Conservation (phyloP, 2,888 invertebrate species). For the Pocota personata region DNA sequence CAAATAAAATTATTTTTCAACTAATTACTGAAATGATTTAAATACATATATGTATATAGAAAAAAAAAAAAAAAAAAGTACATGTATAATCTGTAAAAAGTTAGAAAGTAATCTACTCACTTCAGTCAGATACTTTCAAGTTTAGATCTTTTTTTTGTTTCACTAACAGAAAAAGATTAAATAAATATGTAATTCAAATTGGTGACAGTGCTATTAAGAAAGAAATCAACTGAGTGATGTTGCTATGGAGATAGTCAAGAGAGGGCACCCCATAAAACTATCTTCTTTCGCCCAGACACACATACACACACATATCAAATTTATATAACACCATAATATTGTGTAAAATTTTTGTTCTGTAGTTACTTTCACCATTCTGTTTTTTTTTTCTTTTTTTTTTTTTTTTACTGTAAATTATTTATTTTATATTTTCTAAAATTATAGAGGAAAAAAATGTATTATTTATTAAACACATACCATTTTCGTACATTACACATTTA, state of each 20-base stretch:
- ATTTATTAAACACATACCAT: slow-evolving; percentile 55
- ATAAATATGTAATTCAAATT: slow-evolving; percentile 8
- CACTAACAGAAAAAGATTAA: not conserved
- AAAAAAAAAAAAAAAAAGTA: not conserved
- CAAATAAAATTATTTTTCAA: not conserved
- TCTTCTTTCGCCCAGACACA: slow-evolving; percentile 28
- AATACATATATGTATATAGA: too few relatives aligned
- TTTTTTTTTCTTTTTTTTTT: slow-evolving; percentile 1
- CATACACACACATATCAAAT: slow-evolving; percentile 48
- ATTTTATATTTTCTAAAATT: slow-evolving; percentile 44
- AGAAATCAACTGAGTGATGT: slow-evolving; percentile 37
- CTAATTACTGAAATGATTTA: slow-evolving; percentile 19
- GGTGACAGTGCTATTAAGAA: slow-evolving; percentile 55
- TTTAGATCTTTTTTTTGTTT: slow-evolving; percentile 5
- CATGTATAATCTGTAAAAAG: slow-evolving; percentile 35
- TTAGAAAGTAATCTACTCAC: slow-evolving; percentile 11
- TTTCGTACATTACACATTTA: slow-evolving; percentile 47
- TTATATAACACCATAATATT: slow-evolving; percentile 28
- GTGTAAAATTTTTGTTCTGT: slow-evolving; percentile 42
- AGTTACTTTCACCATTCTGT: slow-evolving; percentile 43
- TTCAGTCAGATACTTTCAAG: slow-evolving; percentile 12
- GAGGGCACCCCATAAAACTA: not conserved
- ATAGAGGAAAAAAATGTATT: slow-evolving; percentile 44
- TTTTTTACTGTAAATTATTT: slow-evolving; percentile 50
- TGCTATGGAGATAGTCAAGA: not conserved